Evolutionary conservation across 1,140 invertebrate species (phyloP), one percentile per base, ranked within the genome.

Genomic region (Cydia strobilella): DNA sequence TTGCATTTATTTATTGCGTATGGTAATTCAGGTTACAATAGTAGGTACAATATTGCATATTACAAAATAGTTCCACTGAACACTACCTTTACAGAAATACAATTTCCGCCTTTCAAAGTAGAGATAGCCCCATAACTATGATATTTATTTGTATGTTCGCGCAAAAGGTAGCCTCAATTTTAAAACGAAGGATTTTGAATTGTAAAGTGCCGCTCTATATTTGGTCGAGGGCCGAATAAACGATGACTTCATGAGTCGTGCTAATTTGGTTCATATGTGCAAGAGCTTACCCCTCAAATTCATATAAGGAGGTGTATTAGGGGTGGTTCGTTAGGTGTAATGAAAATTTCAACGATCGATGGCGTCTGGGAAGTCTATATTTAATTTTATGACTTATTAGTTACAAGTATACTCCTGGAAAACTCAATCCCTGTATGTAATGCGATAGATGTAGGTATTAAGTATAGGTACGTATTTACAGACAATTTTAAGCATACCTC

Each of bases 131-230:
- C 54, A 20, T 59, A 59, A 59, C 18, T 23, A 59, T 59, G 54
- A 23, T 59, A 59, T 59, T 59, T 59, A 59, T 59, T 59, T 23
- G 20, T 23, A 12, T 23, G 54, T 23, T 9, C 6, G 18, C n/a
- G 3, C 2, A 59, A 9, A 15, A 69, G 13, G 7, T 63, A 63
- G 7, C 23, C 25, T 31, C 65, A 69, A 18, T 69, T 69, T 69
- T 69, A 18, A 69, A 69, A 69, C n/a, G 65, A 39, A 69, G 7
- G 6, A 0, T 69, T 65, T 69, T 69, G 65, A 69, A 66, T 39
- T 69, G 65, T 69, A 25, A 35, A 69, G n/a, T 18, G 2, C 18
- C 31, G 15, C 27, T 42, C 65, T 69, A 69, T 42, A 39, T 39
- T 69, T 39, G 25, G 25, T n/a, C 7, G 15, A 25, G 65, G 31